Conservation (phyloP, 2,888 invertebrate species). For the Thyatira batis region DNA sequence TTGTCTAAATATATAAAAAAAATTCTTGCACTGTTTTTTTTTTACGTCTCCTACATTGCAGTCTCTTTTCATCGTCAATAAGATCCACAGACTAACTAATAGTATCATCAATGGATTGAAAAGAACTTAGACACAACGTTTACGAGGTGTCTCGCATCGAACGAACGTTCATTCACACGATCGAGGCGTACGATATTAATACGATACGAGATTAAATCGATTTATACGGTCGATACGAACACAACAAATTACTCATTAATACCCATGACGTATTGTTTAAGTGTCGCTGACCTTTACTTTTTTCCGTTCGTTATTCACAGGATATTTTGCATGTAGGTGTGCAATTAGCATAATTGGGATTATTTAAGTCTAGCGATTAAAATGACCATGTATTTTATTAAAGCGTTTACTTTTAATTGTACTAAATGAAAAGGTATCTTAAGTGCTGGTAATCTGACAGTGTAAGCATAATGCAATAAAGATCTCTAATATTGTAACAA, state of each 20-base stretch:
- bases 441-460: neutral
- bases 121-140: neutral
- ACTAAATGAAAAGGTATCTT: neutral
- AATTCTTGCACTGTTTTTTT: too few species aligned
- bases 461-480: neutral
- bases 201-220: constrained; percentile 36
- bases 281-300: neutral
- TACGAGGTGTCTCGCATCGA: neutral
- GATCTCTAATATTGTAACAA: neutral
- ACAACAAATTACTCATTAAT: constrained; percentile 1
- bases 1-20: too few species aligned
- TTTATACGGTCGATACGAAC: constrained; percentile 22
- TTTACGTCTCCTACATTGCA: too few species aligned
- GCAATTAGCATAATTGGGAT: neutral
- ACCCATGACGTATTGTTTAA: neutral
- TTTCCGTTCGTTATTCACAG: neutral
- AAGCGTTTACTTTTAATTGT: neutral
- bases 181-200: constrained; percentile 31
- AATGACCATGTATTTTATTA: neutral
- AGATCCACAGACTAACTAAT: neutral
- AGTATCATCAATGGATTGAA: too few species aligned
- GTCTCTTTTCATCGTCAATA: neutral
- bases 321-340: neutral
- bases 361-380: neutral
- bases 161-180: constrained; percentile 30